Evolutionary conservation across 2,113 vertebrate species (phyloP).

Genomic region (Platysteira castanea): DNA sequence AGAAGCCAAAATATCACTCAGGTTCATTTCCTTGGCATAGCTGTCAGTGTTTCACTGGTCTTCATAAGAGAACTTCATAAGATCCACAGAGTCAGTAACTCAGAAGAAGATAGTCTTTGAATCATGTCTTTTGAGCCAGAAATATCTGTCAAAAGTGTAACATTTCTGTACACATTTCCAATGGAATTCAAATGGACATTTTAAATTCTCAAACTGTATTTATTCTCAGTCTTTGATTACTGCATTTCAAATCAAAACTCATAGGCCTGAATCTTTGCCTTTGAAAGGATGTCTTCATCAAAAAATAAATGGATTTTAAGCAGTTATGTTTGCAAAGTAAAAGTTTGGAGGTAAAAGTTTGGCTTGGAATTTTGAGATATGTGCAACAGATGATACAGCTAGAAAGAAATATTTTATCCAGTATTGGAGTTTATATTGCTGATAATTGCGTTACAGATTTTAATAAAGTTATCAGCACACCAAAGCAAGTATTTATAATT

Average conservation of each 20-base stretch:
- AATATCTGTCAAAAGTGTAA: not conserved
- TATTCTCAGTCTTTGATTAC: not conserved
- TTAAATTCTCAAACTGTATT: not conserved
- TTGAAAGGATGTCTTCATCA: not conserved
- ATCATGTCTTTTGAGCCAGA: not conserved
- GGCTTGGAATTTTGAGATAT: not conserved
- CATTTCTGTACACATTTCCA: not conserved
- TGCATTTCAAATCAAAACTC: not conserved
- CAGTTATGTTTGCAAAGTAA: not conserved
- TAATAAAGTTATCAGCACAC: not conserved
- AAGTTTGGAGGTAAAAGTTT: not conserved
- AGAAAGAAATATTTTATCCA: not conserved
- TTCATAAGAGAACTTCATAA: not conserved
- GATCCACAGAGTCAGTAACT: not conserved
- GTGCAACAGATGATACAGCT: not conserved
- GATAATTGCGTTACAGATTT: not conserved
- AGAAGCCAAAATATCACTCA: not conserved
- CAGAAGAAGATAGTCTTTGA: not conserved
- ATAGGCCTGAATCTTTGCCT: not conserved
- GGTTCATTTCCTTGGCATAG: not conserved
- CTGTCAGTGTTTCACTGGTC: not conserved
- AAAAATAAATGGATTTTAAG: not conserved
- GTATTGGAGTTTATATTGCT: not conserved
- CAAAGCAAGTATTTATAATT: not conserved
- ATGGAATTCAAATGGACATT: not conserved